phyloP scores from a whole-genome alignment of 2,797 vertebrate species.

The Chrosomus eos region DNA sequence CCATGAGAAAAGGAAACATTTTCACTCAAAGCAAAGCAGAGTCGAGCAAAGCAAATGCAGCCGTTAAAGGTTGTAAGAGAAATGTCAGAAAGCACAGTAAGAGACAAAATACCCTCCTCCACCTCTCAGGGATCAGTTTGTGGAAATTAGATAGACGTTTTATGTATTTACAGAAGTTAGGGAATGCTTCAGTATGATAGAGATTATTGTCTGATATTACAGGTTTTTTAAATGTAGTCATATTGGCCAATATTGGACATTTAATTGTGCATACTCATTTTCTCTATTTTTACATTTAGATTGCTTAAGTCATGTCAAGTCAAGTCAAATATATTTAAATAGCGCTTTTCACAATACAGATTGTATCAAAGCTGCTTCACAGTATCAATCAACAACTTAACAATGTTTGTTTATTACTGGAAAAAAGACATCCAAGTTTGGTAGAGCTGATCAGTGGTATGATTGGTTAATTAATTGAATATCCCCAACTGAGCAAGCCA shows the following conservation, averaged over 20 bases:
- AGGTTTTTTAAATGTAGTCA: not conserved
- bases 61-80: not conserved
- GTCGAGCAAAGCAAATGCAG: not conserved
- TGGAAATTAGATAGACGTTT: not conserved
- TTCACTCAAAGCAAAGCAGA: slow-evolving; percentile 33
- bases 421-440: too few species aligned
- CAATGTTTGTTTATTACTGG: too few species aligned
- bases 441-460: too few species aligned
- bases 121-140: not conserved
- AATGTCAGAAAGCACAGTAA: slow-evolving; percentile 11
- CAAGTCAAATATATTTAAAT: too few species aligned
- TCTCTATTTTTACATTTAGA: not conserved
- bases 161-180: slow-evolving; percentile 6
- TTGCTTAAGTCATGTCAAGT: too few species aligned
- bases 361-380: too few species aligned
- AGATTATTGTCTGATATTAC: not conserved
- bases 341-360: too few species aligned
- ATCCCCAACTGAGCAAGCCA: too few species aligned
- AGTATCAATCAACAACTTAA: too few species aligned
- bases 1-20: slow-evolving; percentile 61
- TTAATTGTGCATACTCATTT: not conserved
- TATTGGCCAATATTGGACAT: not conserved
- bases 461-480: too few species aligned
- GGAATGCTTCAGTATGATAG: not conserved
- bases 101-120: not conserved